These are phyloP conservation scores for Enteromius fasciolatus DNA, from an alignment of 2,797 vertebrate genomes.

Conservation along the genomic window DNA sequence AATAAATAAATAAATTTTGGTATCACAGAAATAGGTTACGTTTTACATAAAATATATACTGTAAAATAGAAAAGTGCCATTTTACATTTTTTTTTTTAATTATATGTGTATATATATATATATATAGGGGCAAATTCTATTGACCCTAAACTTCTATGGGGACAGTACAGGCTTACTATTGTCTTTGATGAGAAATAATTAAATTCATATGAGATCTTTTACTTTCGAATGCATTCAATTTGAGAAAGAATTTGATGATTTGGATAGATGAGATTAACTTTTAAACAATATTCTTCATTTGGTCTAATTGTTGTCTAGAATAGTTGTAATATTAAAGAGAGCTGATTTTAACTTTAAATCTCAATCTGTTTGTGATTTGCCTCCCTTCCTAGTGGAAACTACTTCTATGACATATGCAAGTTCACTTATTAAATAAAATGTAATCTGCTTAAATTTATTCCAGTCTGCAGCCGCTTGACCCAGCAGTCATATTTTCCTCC, in stretches of 20 bases:
- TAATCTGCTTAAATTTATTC: constrained; percentile 23
- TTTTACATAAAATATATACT: neutral
- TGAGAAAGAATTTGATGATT: neutral
- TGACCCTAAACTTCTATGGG: neutral
- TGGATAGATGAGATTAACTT: neutral
- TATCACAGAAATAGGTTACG: neutral
- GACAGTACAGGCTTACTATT: neutral
- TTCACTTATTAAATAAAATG: constrained; percentile 20
- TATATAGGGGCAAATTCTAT: neutral
- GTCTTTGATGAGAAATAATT: neutral
- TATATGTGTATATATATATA: too few relatives aligned
- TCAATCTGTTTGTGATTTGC: neutral
- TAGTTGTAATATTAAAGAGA: neutral
- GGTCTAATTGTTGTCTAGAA: neutral
- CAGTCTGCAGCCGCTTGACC: constrained; percentile 26
- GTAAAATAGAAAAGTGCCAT: too few relatives aligned
- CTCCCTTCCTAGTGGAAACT: neutral
- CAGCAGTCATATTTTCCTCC: constrained; percentile 4
- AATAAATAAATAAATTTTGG: too few relatives aligned
- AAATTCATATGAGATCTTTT: neutral
- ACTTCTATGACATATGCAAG: constrained; percentile 1
- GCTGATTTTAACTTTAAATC: neutral
- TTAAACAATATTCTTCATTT: neutral
- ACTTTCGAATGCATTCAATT: neutral
- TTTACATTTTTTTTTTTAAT: too few relatives aligned